Base-by-base conservation (phyloP, 2,797 vertebrate genomes). In the Chelidonichthys spinosus region DNA sequence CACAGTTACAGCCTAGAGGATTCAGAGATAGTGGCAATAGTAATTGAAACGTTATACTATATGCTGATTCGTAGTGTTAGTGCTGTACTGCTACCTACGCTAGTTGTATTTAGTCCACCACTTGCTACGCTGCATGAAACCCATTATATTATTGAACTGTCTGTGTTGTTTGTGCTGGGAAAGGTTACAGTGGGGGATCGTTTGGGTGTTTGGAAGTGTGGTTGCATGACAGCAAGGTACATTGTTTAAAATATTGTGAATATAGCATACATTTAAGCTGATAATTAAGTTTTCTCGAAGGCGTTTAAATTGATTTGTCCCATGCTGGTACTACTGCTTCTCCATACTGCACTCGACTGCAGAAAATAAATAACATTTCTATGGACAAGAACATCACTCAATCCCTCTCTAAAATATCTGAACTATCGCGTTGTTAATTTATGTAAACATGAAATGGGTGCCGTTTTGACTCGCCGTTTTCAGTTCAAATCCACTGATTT, bases 1-100 rank as follows among this genome's bases (percentile, higher is more conserved):
- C 44, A 39, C n/a, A 50, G 43, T 55, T 62, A 11, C 60, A 53
- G 49, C 58, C 43, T 47, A 75, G 18, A 65, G 47, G 63, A 39
- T 40, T 40, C 11, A 32, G 15, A 59, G 39, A 58, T 5, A 52
- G 8, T 11, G 25, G 4, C 11, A 66, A 7, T 2, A 49, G 40
- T 54, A 5, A 32, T 37, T 3, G 14, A 63, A 59, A 50, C 58
- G 6, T 11, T 33, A 7, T 46, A 17, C 7, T 17, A 56, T 11
- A 40, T 32, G 17, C 1, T 11, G 5, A 44, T 56, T 60, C 10
- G 6, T 17, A 7, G 0, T 3, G 11, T 54, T 2, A 46, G 49
- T n/a, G 40, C 18, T 53, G 1, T 59, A 13, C 15, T 7, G 69
- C n/a, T 60, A 3, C 42, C 15, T 2, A 39, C 40, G 39, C 4